Percentiles rank a stretch among this genome's conserved stretches.
Evolutionary conservation across 2,888 invertebrate species (phyloP).

Genomic region (Rosalia funebris): DNA sequence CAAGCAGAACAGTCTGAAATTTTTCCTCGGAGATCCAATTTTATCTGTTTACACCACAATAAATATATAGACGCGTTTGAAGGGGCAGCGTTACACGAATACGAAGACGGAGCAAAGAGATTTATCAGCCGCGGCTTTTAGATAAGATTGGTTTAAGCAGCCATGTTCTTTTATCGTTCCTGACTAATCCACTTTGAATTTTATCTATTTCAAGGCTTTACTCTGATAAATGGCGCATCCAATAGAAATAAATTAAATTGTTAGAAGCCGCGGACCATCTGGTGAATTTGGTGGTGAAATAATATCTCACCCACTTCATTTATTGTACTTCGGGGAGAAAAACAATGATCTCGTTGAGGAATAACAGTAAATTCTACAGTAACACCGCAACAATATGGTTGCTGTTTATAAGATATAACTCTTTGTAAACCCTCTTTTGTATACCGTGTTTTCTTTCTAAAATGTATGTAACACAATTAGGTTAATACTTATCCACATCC

Average conservation of each 20-base stretch:
- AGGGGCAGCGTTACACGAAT: conserved; percentile 24
- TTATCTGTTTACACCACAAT: conserved; percentile 30
- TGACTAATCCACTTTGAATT: conserved; percentile 52
- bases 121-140: conserved; percentile 40
- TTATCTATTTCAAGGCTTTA: conserved; percentile 46
- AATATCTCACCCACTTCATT: conserved; percentile 1
- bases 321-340: no score
- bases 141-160: conserved; percentile 45
- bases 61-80: conserved; percentile 20
- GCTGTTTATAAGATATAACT: no score
- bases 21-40: conserved; percentile 15
- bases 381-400: no score
- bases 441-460: no score
- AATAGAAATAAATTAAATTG: conserved; percentile 43
- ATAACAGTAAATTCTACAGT: no score
- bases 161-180: conserved; percentile 46
- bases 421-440: no score
- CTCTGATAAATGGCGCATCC: conserved; percentile 30
- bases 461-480: no score
- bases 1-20: neutral
- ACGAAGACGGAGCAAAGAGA: conserved; percentile 25
- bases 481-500: no score
- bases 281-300: neutral
- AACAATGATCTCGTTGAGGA: no score
- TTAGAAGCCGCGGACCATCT: conserved; percentile 2